Percentiles rank a stretch among this genome's conserved stretches.
Evolutionary conservation across 2,797 vertebrate genomes (phyloP).

Genomic region (Gorsachius magnificus): DNA sequence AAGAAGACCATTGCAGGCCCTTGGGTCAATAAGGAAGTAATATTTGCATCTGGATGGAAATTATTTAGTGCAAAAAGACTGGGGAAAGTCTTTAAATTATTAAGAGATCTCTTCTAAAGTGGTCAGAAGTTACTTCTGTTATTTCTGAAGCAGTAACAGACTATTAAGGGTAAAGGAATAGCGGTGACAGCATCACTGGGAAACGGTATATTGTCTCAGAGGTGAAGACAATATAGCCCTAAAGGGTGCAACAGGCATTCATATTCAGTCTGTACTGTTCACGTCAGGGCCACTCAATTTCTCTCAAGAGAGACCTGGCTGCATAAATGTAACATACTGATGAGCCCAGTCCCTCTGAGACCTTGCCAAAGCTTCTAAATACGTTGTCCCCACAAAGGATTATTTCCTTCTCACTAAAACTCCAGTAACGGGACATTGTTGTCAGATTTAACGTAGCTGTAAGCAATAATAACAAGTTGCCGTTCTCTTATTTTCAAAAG

Average conservation of each 20-base stretch:
- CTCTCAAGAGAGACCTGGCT: neutral
- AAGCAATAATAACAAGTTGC: neutral
- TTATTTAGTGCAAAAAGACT: neutral
- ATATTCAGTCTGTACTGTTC: neutral
- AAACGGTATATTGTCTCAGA: neutral
- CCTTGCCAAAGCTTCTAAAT: neutral
- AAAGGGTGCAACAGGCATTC: neutral
- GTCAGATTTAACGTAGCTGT: neutral
- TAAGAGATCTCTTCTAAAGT: neutral
- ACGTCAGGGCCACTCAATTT: neutral
- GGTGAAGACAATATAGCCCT: neutral
- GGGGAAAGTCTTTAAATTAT: neutral
- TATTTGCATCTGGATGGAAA: neutral
- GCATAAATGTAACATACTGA: neutral
- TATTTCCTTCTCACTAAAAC: neutral
- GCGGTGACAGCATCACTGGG: neutral
- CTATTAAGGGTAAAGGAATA: neutral
- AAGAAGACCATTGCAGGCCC: fast-evolving
- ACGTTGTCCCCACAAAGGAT: neutral
- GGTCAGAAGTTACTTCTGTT: neutral
- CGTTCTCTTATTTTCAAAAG: neutral
- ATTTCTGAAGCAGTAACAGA: neutral
- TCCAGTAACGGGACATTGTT: neutral
- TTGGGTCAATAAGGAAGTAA: neutral
- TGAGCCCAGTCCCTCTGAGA: neutral